Evolutionary conservation across 1,140 invertebrate genomes (phyloP).

Genomic region (Spodoptera litura): DNA sequence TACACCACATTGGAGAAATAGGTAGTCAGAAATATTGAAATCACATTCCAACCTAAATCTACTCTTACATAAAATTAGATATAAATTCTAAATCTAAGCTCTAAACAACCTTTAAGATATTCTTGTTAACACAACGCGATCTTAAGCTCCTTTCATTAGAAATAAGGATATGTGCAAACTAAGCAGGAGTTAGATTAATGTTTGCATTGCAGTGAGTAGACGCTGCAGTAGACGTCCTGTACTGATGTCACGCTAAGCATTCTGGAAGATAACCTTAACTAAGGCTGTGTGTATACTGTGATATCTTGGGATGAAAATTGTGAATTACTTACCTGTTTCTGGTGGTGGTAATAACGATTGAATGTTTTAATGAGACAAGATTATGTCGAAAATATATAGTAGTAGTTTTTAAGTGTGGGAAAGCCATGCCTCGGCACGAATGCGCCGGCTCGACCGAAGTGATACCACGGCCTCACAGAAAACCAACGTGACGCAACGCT

Average conservation of each 20-base stretch:
- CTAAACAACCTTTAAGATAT: not conserved
- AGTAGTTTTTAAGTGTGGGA: too few species aligned
- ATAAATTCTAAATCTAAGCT: not conserved
- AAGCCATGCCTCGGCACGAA: too few species aligned
- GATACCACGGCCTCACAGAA: too few species aligned
- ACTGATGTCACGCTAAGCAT: slow-evolving; percentile 47
- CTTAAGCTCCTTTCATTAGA: slow-evolving; percentile 18
- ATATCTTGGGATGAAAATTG: not conserved
- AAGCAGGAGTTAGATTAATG: slow-evolving; percentile 49
- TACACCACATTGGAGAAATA: too few species aligned
- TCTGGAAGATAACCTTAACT: slow-evolving; percentile 40
- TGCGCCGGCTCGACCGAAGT: too few species aligned
- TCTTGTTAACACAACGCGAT: slow-evolving; percentile 9
- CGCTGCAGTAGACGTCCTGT: slow-evolving; percentile 29
- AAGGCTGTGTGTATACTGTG: slow-evolving; percentile 13
- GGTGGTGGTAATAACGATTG: too few species aligned
- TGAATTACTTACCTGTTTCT: not conserved
- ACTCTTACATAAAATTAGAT: not conserved
- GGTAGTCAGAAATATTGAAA: too few species aligned
- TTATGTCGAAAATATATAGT: too few species aligned
- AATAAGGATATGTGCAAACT: slow-evolving; percentile 36
- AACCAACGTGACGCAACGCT: too few species aligned
- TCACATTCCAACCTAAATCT: not conserved
- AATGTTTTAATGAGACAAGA: too few species aligned
- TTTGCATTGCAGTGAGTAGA: slow-evolving; percentile 39